Percentiles rank a stretch among this genome's conserved stretches.
phyloP scores from a whole-genome alignment of 2,888 invertebrate genomes.

The Tridacna gigas region DNA sequence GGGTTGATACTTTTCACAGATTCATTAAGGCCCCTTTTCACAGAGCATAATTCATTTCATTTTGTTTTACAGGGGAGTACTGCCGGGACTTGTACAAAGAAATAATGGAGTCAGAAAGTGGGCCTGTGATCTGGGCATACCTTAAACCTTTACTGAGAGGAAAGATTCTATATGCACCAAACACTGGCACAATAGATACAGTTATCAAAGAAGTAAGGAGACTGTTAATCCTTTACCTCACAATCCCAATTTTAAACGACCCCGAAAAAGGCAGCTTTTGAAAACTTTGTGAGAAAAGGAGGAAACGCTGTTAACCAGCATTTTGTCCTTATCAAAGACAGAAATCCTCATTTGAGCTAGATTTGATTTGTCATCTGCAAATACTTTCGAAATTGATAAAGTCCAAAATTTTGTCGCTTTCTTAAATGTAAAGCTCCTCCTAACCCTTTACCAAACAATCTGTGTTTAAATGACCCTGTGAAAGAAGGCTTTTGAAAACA shows the following conservation, averaged over 20 bases:
- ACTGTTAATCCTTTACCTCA: not conserved
- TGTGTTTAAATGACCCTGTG: too few species aligned
- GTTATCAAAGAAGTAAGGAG: conserved; percentile 76
- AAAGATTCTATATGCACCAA: conserved; percentile 84
- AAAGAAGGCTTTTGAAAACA: too few species aligned
- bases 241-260: not conserved
- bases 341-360: too few species aligned
- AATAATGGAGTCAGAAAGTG: conserved; percentile 69
- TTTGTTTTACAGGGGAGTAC: conserved; percentile 68
- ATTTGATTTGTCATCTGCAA: too few species aligned
- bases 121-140: conserved; percentile 84
- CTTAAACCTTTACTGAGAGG: conserved; percentile 85
- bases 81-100: conserved; percentile 75
- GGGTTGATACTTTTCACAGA: too few species aligned
- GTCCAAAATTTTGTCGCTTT: too few species aligned
- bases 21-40: too few species aligned
- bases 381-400: too few species aligned
- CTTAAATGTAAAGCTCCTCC: too few species aligned
- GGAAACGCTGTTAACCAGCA: not conserved
- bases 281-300: not conserved
- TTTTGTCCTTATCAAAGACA: not conserved
- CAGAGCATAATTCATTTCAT: too few species aligned
- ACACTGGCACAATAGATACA: conserved; percentile 75
- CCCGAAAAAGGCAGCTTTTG: not conserved
- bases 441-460: too few species aligned